These are phyloP conservation scores for Picathartes gymnocephalus DNA, from an alignment of 2,113 vertebrate species.

Conservation along the genomic window DNA sequence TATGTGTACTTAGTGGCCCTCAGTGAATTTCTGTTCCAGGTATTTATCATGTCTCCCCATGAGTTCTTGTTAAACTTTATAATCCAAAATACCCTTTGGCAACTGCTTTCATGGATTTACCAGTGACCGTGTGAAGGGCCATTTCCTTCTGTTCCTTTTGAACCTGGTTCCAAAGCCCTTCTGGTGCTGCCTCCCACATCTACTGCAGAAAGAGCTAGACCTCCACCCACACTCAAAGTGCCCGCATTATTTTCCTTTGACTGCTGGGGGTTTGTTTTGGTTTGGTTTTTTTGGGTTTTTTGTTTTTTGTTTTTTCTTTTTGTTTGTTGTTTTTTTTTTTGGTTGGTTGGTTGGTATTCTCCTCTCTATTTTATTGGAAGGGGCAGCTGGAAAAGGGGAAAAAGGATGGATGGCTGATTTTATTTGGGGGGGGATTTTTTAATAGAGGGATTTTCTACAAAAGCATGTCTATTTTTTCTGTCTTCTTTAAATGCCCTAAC, in stretches of 20 bases:
- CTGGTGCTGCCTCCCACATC: not conserved
- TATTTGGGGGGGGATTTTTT: not conserved
- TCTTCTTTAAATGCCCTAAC: not conserved
- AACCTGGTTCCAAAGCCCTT: not conserved
- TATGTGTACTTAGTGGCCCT: not conserved
- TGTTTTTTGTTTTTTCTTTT: not conserved
- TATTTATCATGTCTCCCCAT: not conserved
- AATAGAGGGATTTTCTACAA: not conserved
- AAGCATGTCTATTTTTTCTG: not conserved
- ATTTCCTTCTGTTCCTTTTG: not conserved
- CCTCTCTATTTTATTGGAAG: not conserved
- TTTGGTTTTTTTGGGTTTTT: not conserved
- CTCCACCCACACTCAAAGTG: not conserved
- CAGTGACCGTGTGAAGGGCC: not conserved
- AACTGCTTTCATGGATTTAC: not conserved
- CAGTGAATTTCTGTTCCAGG: not conserved
- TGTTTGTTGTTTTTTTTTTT: not conserved
- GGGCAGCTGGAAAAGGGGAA: not conserved
- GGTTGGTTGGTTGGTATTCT: not conserved
- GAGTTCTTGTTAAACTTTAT: slow-evolving; percentile 20
- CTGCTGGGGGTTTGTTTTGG: not conserved
- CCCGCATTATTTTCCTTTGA: not conserved
- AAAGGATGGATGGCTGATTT: not conserved
- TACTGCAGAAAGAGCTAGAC: not conserved
- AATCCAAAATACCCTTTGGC: not conserved